These are phyloP conservation scores for Beris morrisii DNA, from an alignment of 2,888 invertebrate species.

Conservation along the genomic window DNA sequence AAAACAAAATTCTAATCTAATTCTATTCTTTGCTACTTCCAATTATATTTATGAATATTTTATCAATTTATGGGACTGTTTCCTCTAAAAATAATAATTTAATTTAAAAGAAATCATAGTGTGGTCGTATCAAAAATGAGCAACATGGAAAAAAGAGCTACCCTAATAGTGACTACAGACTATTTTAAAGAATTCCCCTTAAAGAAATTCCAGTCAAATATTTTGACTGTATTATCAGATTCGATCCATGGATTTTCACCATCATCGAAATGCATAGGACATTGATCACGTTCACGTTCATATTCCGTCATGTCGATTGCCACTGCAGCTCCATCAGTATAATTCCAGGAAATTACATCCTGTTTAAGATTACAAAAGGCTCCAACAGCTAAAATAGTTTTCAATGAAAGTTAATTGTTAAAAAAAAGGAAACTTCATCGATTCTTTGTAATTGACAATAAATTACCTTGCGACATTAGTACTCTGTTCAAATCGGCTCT, in stretches of 20 bases:
- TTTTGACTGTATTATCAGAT: constrained; percentile 70
- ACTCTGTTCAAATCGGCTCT: constrained; percentile 89
- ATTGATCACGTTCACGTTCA: constrained; percentile 91
- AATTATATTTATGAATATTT: too few species aligned
- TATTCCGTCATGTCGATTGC: constrained; percentile 88
- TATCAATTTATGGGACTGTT: too few species aligned
- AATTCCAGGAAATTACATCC: constrained; percentile 85
- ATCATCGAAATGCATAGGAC: constrained; percentile 97
- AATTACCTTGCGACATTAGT: constrained; percentile 67
- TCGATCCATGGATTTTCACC: constrained; percentile 83
- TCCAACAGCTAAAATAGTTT: constrained; percentile 18
- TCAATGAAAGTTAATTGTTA: neutral
- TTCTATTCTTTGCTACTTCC: too few species aligned
- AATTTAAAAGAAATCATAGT: too few species aligned
- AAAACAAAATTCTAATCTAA: too few species aligned
- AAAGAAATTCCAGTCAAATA: constrained; percentile 66
- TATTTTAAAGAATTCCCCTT: constrained; percentile 40
- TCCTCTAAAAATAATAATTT: too few species aligned
- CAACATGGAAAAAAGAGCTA: too few species aligned
- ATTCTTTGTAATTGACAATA: too few species aligned
- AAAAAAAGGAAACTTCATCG: neutral
- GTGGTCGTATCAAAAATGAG: too few species aligned
- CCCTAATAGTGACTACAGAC: too few species aligned
- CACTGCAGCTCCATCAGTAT: constrained; percentile 91
- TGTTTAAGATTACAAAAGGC: constrained; percentile 67